phyloP scores from a whole-genome alignment of 2,113 vertebrate species.

The Rattus rattus region DNA sequence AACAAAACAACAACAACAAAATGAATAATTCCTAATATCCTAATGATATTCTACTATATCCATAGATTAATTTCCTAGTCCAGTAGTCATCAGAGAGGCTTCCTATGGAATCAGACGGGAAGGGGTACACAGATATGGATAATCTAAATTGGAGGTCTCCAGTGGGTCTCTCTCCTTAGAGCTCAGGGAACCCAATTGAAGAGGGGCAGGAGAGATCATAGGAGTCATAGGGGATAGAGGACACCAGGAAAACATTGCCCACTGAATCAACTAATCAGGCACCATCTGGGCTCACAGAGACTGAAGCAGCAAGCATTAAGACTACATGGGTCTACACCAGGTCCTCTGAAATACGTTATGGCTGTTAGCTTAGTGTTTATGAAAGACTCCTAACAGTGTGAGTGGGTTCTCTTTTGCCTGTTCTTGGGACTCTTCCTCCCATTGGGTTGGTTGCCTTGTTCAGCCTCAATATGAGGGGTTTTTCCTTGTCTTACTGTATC shows the following conservation, averaged over 20 bases:
- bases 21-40: neutral
- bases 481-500: neutral
- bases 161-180: neutral
- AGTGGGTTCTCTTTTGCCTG: neutral
- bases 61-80: neutral
- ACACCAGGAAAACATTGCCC: neutral
- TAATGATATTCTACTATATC: neutral
- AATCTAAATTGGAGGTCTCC: neutral
- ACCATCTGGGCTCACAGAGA: neutral
- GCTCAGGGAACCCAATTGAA: neutral
- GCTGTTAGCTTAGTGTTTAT: neutral
- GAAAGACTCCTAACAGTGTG: neutral
- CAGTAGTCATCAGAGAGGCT: neutral
- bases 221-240: neutral
- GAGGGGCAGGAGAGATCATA: neutral
- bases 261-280: neutral
- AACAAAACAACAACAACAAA: neutral
- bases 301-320: neutral
- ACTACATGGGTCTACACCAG: neutral
- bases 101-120: neutral
- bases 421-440: neutral
- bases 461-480: neutral
- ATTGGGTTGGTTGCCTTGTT: neutral
- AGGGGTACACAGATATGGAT: neutral
- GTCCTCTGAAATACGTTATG: neutral